These are phyloP conservation scores for Megastigmus dorsalis DNA, from an alignment of 2,888 invertebrate genomes.

Conservation along the genomic window DNA sequence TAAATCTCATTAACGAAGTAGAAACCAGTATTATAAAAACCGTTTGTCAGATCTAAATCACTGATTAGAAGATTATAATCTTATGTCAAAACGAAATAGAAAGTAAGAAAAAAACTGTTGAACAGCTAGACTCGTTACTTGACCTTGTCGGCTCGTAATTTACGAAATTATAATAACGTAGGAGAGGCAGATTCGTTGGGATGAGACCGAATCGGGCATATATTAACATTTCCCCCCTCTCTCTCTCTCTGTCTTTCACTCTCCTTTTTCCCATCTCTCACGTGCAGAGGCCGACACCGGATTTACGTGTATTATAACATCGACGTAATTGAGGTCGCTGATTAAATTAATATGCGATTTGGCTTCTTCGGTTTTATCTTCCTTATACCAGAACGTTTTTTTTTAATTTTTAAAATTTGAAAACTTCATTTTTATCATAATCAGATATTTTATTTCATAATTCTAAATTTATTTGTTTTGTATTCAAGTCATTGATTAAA, in stretches of 20 bases:
- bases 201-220: background rate
- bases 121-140: background rate
- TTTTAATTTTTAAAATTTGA: background rate
- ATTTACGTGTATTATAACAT: too few relatives aligned
- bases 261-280: background rate
- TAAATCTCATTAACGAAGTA: background rate
- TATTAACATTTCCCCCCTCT: background rate
- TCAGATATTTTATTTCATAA: too few relatives aligned
- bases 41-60: background rate
- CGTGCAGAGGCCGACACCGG: too few relatives aligned
- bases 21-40: background rate
- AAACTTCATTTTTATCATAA: background rate
- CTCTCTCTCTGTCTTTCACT: background rate
- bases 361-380: background rate
- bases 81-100: too few relatives aligned
- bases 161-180: constrained; percentile 22
- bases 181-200: too few relatives aligned
- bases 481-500: background rate
- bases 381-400: background rate
- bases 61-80: too few relatives aligned
- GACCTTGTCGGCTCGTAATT: constrained; percentile 31
- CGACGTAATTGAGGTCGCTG: constrained; percentile 6
- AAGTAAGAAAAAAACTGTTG: constrained; percentile 18
- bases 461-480: background rate
- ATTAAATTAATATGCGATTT: background rate